Conservation (phyloP, 2,888 invertebrate genomes). For the Melipona bicolor region DNA sequence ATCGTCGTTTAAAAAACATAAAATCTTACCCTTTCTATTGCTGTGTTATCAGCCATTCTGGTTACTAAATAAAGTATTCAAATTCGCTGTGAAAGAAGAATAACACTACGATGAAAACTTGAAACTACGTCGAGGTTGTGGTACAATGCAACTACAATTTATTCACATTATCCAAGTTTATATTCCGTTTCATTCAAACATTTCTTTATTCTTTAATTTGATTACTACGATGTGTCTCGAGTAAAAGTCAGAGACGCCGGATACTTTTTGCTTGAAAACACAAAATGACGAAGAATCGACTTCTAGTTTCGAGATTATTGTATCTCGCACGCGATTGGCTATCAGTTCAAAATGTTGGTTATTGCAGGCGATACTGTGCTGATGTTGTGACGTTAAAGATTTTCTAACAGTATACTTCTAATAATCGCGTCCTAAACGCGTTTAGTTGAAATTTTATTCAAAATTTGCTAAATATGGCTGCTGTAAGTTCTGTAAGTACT, state of each 20-base stretch:
- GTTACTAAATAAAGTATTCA: conserved; percentile 42
- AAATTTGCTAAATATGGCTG: conserved; percentile 71
- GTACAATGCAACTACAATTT: conserved; percentile 5
- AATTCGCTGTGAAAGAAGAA: conserved; percentile 35
- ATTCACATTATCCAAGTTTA: conserved; percentile 27
- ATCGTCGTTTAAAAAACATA: neutral
- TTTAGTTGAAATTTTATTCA: conserved; percentile 53
- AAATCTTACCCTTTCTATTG: conserved; percentile 68
- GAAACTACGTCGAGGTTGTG: conserved; percentile 19
- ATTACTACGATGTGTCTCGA: conserved; percentile 21
- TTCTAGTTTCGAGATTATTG: conserved; percentile 74
- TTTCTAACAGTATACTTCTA: conserved; percentile 70
- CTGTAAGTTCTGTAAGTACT: conserved; percentile 80
- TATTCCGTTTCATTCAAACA: conserved; percentile 10
- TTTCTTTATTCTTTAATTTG: conserved; percentile 27
- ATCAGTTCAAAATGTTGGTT: conserved; percentile 82
- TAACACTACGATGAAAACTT: conserved; percentile 14
- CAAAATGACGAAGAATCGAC: conserved; percentile 67
- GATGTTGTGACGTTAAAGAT: conserved; percentile 81
- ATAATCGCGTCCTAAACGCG: conserved; percentile 51
- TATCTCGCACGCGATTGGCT: conserved; percentile 76
- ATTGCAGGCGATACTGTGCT: conserved; percentile 77
- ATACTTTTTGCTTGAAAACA: conserved; percentile 62
- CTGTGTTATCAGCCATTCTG: conserved; percentile 71
- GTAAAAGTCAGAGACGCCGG: conserved; percentile 47